Conservation (phyloP, 2,113 vertebrate genomes). For the Cyanistes caeruleus region DNA sequence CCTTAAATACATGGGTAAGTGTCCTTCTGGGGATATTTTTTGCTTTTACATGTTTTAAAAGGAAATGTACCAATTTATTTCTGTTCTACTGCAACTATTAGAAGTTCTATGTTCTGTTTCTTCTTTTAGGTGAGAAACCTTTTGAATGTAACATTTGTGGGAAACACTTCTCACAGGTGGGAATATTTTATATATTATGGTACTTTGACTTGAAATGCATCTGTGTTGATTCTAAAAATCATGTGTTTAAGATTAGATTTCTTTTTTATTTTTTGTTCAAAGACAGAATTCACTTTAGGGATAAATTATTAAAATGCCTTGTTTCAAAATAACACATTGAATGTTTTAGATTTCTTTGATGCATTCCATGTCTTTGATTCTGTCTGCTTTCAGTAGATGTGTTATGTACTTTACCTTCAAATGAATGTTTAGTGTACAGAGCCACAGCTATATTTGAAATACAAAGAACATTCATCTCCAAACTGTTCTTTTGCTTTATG, state of each 20-base stretch:
- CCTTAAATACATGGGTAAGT: constrained; percentile 9
- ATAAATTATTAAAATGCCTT: neutral
- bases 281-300: neutral
- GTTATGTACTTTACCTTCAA: neutral
- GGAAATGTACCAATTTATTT: neutral
- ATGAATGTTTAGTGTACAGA: neutral
- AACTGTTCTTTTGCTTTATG: neutral
- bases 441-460: neutral
- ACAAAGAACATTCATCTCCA: neutral
- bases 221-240: constrained; percentile 24
- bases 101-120: constrained; percentile 64
- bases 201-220: constrained; percentile 51
- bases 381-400: neutral
- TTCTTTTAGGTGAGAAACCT: constrained; percentile 93
- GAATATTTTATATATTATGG: constrained; percentile 70
- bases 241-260: neutral
- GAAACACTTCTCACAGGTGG: constrained; percentile 97
- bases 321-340: neutral
- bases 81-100: constrained; percentile 31
- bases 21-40: neutral
- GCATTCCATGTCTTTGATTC: neutral
- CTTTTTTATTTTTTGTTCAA: neutral
- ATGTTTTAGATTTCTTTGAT: neutral
- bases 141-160: constrained; percentile 98
- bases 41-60: neutral